phyloP scores from a whole-genome alignment of 2,113 vertebrate species.

The Lycocorax pyrrhopterus region DNA sequence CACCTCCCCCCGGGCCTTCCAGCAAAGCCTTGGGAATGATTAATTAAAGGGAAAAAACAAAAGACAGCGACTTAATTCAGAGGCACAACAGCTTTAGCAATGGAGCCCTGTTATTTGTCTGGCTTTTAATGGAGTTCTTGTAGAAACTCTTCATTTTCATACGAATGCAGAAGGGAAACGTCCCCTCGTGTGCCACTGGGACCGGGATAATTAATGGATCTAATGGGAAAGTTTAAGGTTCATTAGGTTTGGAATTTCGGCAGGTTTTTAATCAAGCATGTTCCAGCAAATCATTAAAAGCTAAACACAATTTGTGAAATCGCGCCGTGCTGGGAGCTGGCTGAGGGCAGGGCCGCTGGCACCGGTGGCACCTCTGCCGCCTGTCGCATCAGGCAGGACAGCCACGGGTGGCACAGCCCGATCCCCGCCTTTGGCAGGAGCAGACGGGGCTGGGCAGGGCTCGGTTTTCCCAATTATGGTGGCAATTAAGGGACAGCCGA shows the following conservation, averaged over 20 bases:
- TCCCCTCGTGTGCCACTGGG: constrained; percentile 18
- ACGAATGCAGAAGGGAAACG: constrained; percentile 22
- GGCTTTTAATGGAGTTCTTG: constrained; percentile 10
- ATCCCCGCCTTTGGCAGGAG: not conserved
- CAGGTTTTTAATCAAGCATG: constrained; percentile 67
- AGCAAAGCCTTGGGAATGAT: constrained; percentile 26
- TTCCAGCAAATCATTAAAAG: constrained; percentile 58
- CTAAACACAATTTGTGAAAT: constrained; percentile 30
- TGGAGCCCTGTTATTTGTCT: not conserved
- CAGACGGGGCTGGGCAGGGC: not conserved
- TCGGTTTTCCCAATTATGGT: not conserved
- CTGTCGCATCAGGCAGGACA: not conserved
- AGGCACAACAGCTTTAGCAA: not conserved
- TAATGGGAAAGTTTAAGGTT: constrained; percentile 67
- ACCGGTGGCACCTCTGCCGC: not conserved
- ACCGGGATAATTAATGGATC: constrained; percentile 57
- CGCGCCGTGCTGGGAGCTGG: not conserved
- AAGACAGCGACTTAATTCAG: constrained; percentile 45
- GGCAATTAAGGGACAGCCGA: not conserved
- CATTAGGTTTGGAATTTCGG: constrained; percentile 63
- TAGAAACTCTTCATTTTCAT: constrained; percentile 42
- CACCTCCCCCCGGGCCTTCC: not conserved
- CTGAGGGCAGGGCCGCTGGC: not conserved
- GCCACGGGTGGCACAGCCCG: not conserved
- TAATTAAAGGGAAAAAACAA: constrained; percentile 41